Evolutionary conservation across 1,140 invertebrate genomes (phyloP).

Genomic region (Drosophila jambulina): DNA sequence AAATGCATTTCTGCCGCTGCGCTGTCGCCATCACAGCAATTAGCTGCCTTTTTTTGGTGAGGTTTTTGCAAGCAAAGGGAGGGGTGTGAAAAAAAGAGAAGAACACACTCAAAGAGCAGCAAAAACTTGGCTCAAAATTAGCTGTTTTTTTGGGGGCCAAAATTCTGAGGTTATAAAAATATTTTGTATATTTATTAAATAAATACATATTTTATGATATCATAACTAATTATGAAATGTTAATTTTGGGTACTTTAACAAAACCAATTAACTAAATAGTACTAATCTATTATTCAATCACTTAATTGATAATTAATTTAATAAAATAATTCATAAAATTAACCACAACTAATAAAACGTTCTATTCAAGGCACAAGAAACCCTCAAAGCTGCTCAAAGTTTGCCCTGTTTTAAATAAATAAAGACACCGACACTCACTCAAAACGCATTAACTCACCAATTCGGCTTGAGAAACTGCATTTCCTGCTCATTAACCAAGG

Average conservation of each 20-base stretch:
- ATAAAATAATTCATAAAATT: background rate
- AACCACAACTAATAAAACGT: background rate
- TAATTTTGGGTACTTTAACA: too few relatives aligned
- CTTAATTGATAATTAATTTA: background rate
- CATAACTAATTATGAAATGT: too few relatives aligned
- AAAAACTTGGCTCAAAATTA: background rate
- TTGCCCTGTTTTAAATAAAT: constrained; percentile 9
- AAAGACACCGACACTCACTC: constrained; percentile 17
- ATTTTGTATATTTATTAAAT: background rate
- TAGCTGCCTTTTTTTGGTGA: constrained; percentile 60
- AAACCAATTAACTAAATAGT: too few relatives aligned
- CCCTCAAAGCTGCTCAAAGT: background rate
- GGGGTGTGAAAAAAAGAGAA: constrained; percentile 6
- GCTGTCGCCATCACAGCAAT: constrained; percentile 68
- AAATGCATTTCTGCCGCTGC: constrained; percentile 72
- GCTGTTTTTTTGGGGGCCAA: background rate
- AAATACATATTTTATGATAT: background rate
- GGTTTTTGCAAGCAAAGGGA: constrained; percentile 2
- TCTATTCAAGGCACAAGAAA: background rate
- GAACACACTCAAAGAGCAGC: constrained; percentile 3
- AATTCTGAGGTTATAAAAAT: background rate
- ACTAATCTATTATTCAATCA: too few relatives aligned
- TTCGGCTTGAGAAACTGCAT: constrained; percentile 62
- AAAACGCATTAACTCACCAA: constrained; percentile 25
- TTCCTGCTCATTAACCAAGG: constrained; percentile 70